phyloP scores from a whole-genome alignment of 1,140 invertebrate genomes.

The Meloidogyne hapla region DNA sequence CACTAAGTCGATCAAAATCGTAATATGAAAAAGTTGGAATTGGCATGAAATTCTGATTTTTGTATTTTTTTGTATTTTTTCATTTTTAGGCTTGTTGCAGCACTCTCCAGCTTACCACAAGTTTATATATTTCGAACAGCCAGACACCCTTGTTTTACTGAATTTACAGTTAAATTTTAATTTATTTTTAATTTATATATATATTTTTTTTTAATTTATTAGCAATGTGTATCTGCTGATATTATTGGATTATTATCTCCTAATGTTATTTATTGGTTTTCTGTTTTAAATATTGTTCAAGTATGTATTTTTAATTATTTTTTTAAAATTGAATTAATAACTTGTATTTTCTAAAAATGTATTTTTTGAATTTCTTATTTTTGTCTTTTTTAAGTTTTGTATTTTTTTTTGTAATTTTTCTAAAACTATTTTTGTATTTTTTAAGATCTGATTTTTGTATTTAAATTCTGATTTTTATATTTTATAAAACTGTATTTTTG shows the following conservation, averaged over 20 bases:
- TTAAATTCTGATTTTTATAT: not conserved
- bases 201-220: constrained; percentile 49
- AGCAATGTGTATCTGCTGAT: constrained; percentile 66
- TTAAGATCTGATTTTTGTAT: not conserved
- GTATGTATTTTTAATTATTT: constrained; percentile 30
- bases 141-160: constrained; percentile 62
- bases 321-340: constrained; percentile 38
- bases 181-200: not conserved
- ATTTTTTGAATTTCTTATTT: not conserved
- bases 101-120: constrained; percentile 80
- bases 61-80: no score
- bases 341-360: constrained; percentile 10
- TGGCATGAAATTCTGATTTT: no score
- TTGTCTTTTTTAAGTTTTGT: no score
- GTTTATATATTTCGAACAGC: constrained; percentile 67
- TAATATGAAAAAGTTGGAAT: no score
- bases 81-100: constrained; percentile 69
- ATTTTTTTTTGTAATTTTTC: no score
- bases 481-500: no score
- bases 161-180: constrained; percentile 15
- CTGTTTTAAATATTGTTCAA: constrained; percentile 44
- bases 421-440: no score
- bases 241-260: constrained; percentile 51
- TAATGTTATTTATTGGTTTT: constrained; percentile 56
- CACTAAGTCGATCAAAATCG: no score